Percentiles rank a stretch among this genome's conserved stretches.
These are phyloP conservation scores for Eupeodes luniger DNA, from an alignment of 2,888 invertebrate genomes.

Conservation along the genomic window DNA sequence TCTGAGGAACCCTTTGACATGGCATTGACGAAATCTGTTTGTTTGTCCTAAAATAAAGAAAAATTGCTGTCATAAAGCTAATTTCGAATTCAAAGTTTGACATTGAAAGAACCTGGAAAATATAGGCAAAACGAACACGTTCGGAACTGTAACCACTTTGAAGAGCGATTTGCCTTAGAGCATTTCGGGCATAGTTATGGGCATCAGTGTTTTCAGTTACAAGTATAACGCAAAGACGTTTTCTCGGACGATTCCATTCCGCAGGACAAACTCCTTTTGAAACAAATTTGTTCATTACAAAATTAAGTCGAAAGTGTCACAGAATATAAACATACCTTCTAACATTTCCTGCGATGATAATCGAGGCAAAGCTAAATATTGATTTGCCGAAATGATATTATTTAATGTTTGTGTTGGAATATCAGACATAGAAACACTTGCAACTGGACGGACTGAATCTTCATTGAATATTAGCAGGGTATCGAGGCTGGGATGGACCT, in stretches of 20 bases:
- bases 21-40: slow-evolving; percentile 91
- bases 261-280: slow-evolving; percentile 90
- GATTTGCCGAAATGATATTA: slow-evolving; percentile 94
- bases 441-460: slow-evolving; percentile 91
- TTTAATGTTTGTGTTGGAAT: slow-evolving; percentile 94
- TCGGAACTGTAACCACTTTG: slow-evolving; percentile 88
- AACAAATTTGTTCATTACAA: not conserved
- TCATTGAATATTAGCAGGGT: slow-evolving; percentile 96
- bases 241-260: slow-evolving; percentile 91
- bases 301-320: not conserved
- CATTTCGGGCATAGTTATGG: slow-evolving; percentile 85
- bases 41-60: slow-evolving; percentile 83
- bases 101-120: slow-evolving; percentile 89
- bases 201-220: slow-evolving; percentile 88
- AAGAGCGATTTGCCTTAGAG: slow-evolving; percentile 89
- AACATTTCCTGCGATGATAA: slow-evolving; percentile 94
- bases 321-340: slow-evolving; percentile 79
- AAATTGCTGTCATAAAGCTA: not conserved
- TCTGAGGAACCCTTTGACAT: slow-evolving; percentile 85
- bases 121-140: slow-evolving; percentile 93
- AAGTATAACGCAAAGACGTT: slow-evolving; percentile 91
- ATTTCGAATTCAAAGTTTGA: not conserved
- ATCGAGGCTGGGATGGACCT: slow-evolving; percentile 90
- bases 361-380: slow-evolving; percentile 93
- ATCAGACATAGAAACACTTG: slow-evolving; percentile 94